phyloP scores from a whole-genome alignment of 2,113 vertebrate species.

The Laterallus jamaicensis region DNA sequence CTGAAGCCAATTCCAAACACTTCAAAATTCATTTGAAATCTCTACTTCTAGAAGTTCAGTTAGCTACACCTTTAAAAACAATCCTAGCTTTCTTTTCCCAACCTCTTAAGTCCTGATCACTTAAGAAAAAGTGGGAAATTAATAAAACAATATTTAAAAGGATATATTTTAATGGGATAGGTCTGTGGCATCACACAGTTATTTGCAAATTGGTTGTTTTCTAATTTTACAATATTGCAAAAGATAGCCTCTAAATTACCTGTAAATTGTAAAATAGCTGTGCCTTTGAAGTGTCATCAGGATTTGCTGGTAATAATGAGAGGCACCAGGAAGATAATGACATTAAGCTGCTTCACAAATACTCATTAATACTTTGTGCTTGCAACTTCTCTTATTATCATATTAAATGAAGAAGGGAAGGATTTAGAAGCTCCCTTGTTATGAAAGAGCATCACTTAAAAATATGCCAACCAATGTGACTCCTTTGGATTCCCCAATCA shows the following conservation, averaged over 20 bases:
- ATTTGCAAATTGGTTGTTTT: neutral
- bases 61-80: neutral
- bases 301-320: neutral
- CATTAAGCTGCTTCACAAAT: slow-evolving; percentile 13
- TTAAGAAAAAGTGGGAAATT: neutral
- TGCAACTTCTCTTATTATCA: slow-evolving; percentile 15
- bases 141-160: neutral
- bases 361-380: neutral
- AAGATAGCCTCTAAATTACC: neutral
- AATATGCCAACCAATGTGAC: neutral
- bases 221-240: slow-evolving; percentile 18
- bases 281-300: slow-evolving; percentile 30
- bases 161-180: neutral
- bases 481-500: neutral
- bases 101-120: fast-evolving
- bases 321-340: slow-evolving; percentile 10
- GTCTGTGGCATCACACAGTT: neutral
- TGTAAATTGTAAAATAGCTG: neutral
- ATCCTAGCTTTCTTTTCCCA: neutral
- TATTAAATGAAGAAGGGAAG: neutral
- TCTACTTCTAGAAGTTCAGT: neutral
- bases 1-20: neutral
- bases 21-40: neutral
- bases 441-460: neutral
- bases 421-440: neutral